Conservation (phyloP, 2,113 vertebrate genomes). For the Strix aluco region DNA sequence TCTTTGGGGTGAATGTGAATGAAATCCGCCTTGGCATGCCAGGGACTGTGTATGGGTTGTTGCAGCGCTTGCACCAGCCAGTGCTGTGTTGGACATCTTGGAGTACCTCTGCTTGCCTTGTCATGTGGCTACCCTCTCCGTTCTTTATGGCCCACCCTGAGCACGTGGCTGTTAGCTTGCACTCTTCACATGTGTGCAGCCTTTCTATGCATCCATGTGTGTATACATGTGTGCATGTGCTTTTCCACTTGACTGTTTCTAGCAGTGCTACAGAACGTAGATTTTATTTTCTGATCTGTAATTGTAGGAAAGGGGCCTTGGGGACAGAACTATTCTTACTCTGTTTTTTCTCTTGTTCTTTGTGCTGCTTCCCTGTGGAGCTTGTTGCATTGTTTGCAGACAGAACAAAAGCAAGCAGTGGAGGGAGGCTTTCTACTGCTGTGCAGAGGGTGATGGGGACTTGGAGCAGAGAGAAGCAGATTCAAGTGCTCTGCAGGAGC, state of each 20-base stretch:
- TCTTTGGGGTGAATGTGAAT: background rate
- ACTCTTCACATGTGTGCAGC: background rate
- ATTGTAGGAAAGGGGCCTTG: background rate
- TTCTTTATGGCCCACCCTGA: too few species aligned
- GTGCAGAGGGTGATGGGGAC: background rate
- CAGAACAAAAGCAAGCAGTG: slow-evolving; percentile 15
- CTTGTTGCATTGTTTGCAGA: slow-evolving; percentile 47
- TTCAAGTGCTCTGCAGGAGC: background rate
- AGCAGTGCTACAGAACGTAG: background rate
- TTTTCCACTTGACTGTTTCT: background rate
- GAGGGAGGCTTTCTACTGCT: background rate
- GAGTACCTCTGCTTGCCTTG: background rate
- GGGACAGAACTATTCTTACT: background rate
- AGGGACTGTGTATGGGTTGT: background rate
- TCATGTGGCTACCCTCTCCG: background rate
- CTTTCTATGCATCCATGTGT: background rate
- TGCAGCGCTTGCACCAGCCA: background rate
- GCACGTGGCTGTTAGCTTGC: background rate
- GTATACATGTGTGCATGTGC: background rate
- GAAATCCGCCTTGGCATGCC: background rate
- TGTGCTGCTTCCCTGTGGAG: slow-evolving; percentile 10
- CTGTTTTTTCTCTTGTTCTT: background rate
- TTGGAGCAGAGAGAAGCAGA: background rate
- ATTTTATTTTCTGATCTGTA: slow-evolving; percentile 28
- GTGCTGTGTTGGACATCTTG: background rate